Base-by-base conservation (phyloP, 53 echinoderm and acorn worm genomes). In the Stichopus horrens region DNA sequence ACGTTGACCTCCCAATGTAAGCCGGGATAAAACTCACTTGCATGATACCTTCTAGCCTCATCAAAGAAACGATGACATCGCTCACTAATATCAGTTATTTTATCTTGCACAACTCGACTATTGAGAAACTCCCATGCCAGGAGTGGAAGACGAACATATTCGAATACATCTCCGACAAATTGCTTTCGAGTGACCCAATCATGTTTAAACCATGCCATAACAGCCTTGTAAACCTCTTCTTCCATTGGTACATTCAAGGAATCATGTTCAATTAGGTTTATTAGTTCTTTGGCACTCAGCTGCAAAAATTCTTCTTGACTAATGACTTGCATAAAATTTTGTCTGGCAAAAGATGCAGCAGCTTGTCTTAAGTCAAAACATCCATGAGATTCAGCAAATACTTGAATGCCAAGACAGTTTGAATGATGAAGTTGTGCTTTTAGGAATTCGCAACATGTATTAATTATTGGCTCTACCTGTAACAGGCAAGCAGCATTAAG, bases 1-100 rank as follows among this genome's bases (percentile, higher is more conserved):
- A 99, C 89, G 86, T 93, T 99, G 77, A 99, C 94, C 71, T 99
- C 99, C 94, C 99, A 95, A 20, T 99, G 99, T 7, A 99, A 89
- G 7, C 95, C 95, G 0, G 99, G 99, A 86, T 99, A 95, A 66
- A 96, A 96, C 93, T 90, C 93, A 73, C 95, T 95, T 55, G 94
- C 94, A 79, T 99, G 96, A 76, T 93, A 99, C 14, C 99, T 93
- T 7, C 94, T 86, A 13, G 99, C 99, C 77, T 99, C 96, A 51
- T 99, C 95, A 9, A 94, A 94, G 89, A 96, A 96, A 53, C 91
- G 88, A 59, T 88, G 75, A 74, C 94, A 96, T 79, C 86, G 88
- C 58, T 93, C 89, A 63, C 93, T 93, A 19, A 84, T 71, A 7
- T 91, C 91, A 23, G 96, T 89, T 7, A 96, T 65, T 21, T 92